phyloP scores from a whole-genome alignment of 1,140 invertebrate genomes.

The Drosophila kepulauana region DNA sequence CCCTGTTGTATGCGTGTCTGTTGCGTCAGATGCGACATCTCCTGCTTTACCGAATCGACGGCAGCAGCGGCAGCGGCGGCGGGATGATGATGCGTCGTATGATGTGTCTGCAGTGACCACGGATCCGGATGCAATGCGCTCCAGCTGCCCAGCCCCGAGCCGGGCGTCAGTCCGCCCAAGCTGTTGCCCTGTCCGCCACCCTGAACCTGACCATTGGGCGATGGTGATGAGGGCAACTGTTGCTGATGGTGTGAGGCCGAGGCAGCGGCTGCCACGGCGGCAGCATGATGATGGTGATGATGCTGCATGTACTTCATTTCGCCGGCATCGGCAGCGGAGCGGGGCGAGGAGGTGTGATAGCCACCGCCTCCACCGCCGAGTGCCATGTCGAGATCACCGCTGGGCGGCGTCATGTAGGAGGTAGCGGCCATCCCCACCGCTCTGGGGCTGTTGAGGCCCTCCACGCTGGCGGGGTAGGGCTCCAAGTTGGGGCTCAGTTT shows the following conservation, averaged over 20 bases:
- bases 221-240: constrained; percentile 88
- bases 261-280: constrained; percentile 89
- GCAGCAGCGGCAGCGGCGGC: constrained; percentile 67
- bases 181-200: constrained; percentile 55
- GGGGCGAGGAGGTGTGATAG: constrained; percentile 90
- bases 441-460: constrained; percentile 85
- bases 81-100: constrained; percentile 88
- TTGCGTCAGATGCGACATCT: constrained; percentile 87
- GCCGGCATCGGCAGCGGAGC: constrained; percentile 91
- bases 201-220: constrained; percentile 86
- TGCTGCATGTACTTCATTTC: constrained; percentile 98
- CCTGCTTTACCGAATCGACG: constrained; percentile 88
- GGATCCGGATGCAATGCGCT: constrained; percentile 93
- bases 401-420: constrained; percentile 93
- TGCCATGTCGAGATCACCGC: constrained; percentile 90
- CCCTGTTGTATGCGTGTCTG: constrained; percentile 86
- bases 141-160: constrained; percentile 89
- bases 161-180: constrained; percentile 84
- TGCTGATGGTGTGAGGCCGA: constrained; percentile 87
- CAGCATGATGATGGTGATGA: constrained; percentile 90
- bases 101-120: constrained; percentile 91
- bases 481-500: constrained; percentile 86
- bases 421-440: constrained; percentile 91
- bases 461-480: constrained; percentile 85
- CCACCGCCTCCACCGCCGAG: constrained; percentile 87